Conservation (phyloP, 1,140 invertebrate species). For the Drosophila triauraria region DNA sequence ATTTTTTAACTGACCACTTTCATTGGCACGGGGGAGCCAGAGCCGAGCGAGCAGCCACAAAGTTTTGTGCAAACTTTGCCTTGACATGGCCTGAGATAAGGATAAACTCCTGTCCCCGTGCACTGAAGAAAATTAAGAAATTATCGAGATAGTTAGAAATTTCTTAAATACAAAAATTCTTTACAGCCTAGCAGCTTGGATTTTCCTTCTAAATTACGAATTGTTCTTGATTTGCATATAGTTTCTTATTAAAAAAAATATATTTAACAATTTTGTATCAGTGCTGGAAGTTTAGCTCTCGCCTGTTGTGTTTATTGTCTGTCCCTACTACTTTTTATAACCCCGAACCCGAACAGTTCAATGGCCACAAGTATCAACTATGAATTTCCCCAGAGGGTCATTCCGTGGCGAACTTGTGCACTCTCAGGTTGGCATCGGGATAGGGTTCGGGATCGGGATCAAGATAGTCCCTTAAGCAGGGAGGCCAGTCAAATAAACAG, state of each 20-base stretch:
- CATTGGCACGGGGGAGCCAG: constrained; percentile 47
- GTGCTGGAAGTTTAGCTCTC: constrained; percentile 41
- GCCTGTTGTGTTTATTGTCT: constrained; percentile 57
- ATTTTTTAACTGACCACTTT: constrained; percentile 76
- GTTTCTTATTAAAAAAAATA: no score
- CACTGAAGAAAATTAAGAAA: not conserved
- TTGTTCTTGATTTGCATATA: no score
- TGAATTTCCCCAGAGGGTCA: constrained; percentile 68
- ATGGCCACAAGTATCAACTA: constrained; percentile 65
- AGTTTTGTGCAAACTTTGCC: constrained; percentile 61
- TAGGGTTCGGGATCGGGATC: constrained; percentile 14
- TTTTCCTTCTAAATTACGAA: not conserved
- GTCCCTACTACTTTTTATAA: constrained; percentile 45
- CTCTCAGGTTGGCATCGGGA: constrained; percentile 30
- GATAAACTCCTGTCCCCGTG: constrained; percentile 52
- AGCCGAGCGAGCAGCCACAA: constrained; percentile 31
- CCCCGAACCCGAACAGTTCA: constrained; percentile 53
- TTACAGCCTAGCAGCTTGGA: no score
- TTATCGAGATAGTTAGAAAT: no score
- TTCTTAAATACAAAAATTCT: not conserved
- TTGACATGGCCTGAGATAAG: constrained; percentile 58
- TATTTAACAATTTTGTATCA: not conserved
- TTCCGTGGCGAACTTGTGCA: constrained; percentile 58
- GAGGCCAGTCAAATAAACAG: constrained; percentile 72
- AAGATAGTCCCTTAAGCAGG: constrained; percentile 29